Evolutionary conservation across 2,113 vertebrate species (phyloP).

Genomic region (Eurypyga helias): DNA sequence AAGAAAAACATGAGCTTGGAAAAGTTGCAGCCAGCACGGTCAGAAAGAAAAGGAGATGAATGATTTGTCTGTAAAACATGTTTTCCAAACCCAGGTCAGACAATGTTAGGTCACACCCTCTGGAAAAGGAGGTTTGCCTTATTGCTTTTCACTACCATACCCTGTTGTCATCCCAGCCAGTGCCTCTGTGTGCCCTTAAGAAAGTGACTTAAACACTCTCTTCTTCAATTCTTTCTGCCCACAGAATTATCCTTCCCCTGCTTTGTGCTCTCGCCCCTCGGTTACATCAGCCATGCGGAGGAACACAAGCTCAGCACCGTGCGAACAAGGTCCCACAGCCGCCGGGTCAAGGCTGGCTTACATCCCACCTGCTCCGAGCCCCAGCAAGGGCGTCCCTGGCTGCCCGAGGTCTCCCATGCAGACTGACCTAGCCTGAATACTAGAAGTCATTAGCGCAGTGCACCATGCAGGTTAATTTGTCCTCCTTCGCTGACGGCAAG

Average conservation of each 20-base stretch:
- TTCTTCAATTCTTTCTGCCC: background rate
- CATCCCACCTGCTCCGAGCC: background rate
- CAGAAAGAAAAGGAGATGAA: background rate
- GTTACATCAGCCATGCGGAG: background rate
- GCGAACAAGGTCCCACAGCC: rapidly evolving
- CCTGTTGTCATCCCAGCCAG: background rate
- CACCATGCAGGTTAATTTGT: background rate
- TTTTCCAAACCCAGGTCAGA: background rate
- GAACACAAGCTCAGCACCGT: background rate
- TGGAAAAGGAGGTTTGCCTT: background rate
- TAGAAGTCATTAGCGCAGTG: background rate
- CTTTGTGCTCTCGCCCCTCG: background rate
- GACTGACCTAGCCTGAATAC: background rate
- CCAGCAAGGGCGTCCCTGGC: rapidly evolving
- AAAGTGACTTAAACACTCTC: background rate
- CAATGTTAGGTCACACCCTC: background rate
- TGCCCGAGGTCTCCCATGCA: background rate
- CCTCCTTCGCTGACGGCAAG: background rate
- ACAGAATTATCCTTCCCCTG: background rate
- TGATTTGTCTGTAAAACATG: background rate
- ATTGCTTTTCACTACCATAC: background rate
- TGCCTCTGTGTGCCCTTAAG: background rate
- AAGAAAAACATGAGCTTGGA: background rate
- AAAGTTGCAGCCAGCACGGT: background rate
- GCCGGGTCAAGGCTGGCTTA: background rate